phyloP scores from a whole-genome alignment of 2,113 vertebrate genomes.

The Synchiropus splendidus region DNA sequence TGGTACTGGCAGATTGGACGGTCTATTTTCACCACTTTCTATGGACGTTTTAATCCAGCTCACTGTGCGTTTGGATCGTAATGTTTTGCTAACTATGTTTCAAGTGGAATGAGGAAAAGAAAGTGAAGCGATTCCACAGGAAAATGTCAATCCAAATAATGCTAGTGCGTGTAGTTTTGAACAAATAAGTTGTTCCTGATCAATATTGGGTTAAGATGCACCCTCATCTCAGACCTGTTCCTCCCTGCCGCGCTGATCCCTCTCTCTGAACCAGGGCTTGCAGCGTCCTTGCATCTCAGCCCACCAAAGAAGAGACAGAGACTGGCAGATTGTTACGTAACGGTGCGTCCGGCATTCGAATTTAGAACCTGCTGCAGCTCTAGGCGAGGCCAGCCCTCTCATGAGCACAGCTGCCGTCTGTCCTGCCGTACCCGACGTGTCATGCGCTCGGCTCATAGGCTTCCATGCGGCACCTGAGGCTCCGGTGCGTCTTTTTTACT shows the following conservation, averaged over 20 bases:
- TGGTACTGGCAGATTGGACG: too few species aligned
- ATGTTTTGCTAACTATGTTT: too few species aligned
- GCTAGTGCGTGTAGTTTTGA: background rate
- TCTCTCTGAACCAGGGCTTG: too few species aligned
- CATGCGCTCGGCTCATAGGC: too few species aligned
- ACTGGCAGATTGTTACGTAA: constrained; percentile 46
- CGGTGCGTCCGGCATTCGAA: constrained; percentile 37
- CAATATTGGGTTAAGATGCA: too few species aligned
- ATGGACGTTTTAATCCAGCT: too few species aligned
- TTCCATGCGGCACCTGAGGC: constrained; percentile 41
- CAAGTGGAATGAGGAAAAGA: background rate
- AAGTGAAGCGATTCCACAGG: constrained; percentile 4
- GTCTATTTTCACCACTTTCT: too few species aligned
- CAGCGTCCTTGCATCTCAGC: background rate
- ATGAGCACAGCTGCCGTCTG: constrained; percentile 32
- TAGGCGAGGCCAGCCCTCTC: constrained; percentile 7
- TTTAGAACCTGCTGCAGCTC: constrained; percentile 44
- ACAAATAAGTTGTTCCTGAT: too few species aligned
- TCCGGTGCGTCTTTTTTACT: constrained; percentile 33
- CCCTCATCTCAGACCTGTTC: too few species aligned
- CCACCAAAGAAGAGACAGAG: constrained; percentile 47
- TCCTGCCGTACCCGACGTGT: constrained; percentile 22
- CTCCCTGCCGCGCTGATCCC: too few species aligned
- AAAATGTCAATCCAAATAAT: background rate
- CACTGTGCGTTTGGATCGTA: too few species aligned